Evolutionary conservation across 1,140 invertebrate species (phyloP), one percentile per base, ranked within the genome.

Genomic region (Trinorchestia longiramus): DNA sequence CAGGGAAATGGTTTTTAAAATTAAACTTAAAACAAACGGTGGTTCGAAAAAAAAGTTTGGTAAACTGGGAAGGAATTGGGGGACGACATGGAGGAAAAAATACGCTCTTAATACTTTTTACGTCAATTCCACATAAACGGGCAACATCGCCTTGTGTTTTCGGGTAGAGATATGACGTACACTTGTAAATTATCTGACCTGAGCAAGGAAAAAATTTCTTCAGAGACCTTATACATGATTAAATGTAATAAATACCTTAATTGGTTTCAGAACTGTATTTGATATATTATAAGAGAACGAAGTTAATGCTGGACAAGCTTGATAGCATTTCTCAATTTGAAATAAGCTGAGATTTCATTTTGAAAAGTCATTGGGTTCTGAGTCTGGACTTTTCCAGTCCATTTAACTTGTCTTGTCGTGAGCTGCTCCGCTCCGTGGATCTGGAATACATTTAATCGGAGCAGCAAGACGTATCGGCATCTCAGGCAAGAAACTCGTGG

Each of bases 401-500:
- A 77, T 77, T 77, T 77, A 77, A 77, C 62, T 11, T 77, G 36
- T 77, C 62, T 77, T 77, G 62, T 77, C 62, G 62, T 77, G 62
- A 11, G 11, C 62, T 11, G 62, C 28, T 77, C 11, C 62, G 62
- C 62, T 77, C 62, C 28, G 62, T 28, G 28, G 62, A 36, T 77
- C 62, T 77, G 62, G 62, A 77, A 77, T 77, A 77, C 62, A 77
- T 77, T 77, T 77, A 77, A 77, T 77, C 62, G 62, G 62, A 36
- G 62, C 62, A 77, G 62, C 62, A 77, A 77, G 62, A 77, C 62
- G 62, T 77, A 77, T 77, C 62, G 62, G 62, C 62, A 3, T 77
- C 62, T 77, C 62, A 77, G 36, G 62, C 62, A 77, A 77, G 62
- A 77, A 77, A 53, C 62, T 77, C 62, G 15, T 77, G 47, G 62